Percentiles rank a stretch among this genome's conserved stretches.
Conservation (phyloP, 92 coral and sea anemone genomes). For the Epizoanthus scotinus region DNA sequence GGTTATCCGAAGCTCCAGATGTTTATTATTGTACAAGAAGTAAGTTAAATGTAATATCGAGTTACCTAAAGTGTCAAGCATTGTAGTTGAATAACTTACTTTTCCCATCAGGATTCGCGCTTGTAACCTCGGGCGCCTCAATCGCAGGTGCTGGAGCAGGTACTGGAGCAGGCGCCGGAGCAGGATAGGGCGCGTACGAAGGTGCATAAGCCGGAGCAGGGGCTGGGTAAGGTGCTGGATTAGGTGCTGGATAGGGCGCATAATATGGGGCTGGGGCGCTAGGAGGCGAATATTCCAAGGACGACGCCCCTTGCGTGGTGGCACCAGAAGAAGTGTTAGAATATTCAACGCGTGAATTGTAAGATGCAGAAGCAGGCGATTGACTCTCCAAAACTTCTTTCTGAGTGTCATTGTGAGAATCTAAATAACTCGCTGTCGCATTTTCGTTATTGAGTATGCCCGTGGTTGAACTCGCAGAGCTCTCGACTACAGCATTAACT, state of each 20-base stretch:
- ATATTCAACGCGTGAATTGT: neutral
- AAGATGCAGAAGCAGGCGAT: neutral
- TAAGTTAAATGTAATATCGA: neutral
- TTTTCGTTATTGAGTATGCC: conserved; percentile 26
- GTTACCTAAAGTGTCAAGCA: neutral
- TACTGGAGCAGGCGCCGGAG: conserved; percentile 64
- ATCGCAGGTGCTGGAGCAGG: conserved; percentile 58
- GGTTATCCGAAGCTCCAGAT: too few species aligned
- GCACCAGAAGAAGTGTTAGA: conserved; percentile 19
- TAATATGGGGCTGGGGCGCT: conserved; percentile 49
- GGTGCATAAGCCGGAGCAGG: conserved; percentile 51
- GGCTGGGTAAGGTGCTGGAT: conserved; percentile 57
- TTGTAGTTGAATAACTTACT: conserved; percentile 13
- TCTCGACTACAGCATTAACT: conserved; percentile 33
- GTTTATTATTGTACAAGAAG: too few species aligned
- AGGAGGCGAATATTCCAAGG: conserved; percentile 50
- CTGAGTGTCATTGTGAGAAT: conserved; percentile 24
- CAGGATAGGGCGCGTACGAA: conserved; percentile 59
- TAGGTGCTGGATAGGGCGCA: conserved; percentile 46
- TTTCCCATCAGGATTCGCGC: conserved; percentile 25
- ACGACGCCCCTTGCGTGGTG: conserved; percentile 34
- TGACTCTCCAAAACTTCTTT: conserved; percentile 16
- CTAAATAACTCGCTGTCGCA: conserved; percentile 23
- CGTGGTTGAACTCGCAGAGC: neutral
- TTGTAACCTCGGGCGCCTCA: conserved; percentile 16